phyloP scores from a whole-genome alignment of 2,113 vertebrate genomes.

The Xiphias gladius region DNA sequence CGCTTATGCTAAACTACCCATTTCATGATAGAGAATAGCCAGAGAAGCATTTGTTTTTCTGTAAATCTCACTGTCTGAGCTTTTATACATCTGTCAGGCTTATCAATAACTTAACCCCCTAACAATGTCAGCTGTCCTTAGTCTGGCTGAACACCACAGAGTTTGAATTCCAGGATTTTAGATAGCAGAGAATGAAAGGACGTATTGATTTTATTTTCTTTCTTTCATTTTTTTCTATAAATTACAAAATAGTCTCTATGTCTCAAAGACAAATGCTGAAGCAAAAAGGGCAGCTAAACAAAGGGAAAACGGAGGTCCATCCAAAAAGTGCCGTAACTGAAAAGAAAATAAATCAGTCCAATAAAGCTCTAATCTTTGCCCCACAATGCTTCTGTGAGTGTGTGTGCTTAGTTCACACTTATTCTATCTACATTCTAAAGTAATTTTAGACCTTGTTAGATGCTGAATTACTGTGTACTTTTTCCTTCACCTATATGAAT shows the following conservation, averaged over 20 bases:
- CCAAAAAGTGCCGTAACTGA: not conserved
- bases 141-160: constrained; percentile 27
- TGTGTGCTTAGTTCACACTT: not conserved
- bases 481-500: not conserved
- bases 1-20: not conserved
- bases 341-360: constrained; percentile 34
- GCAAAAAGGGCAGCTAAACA: constrained; percentile 34
- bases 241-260: constrained; percentile 33
- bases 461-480: not conserved
- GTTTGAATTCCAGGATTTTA: constrained; percentile 29
- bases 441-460: not conserved
- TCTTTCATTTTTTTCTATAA: constrained; percentile 4
- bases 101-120: constrained; percentile 43
- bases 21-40: not conserved
- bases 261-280: constrained; percentile 46
- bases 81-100: constrained; percentile 14
- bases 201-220: constrained; percentile 58
- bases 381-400: not conserved
- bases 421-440: not conserved
- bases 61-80: constrained; percentile 6
- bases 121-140: constrained; percentile 45
- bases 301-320: constrained; percentile 14
- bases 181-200: constrained; percentile 14
- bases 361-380: constrained; percentile 15
- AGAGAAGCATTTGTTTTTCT: not conserved